Conservation (phyloP, 2,113 vertebrate species). For the Peucedramus taeniatus region DNA sequence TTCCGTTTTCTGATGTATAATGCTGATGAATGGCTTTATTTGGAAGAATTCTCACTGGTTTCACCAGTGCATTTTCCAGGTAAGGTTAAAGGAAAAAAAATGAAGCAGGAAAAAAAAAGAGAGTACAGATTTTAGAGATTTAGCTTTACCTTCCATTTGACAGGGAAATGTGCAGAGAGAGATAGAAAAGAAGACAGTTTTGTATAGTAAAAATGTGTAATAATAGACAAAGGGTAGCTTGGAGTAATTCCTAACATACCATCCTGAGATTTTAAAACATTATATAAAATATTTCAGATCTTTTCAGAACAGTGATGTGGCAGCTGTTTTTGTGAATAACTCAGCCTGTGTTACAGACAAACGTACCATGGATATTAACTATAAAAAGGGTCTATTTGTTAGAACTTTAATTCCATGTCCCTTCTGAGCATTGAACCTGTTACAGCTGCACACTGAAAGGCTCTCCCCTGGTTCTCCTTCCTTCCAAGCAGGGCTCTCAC, state of each 20-base stretch:
- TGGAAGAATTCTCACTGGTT: background rate
- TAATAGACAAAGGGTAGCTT: background rate
- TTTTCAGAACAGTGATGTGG: background rate
- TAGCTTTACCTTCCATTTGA: background rate
- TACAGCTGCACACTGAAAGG: background rate
- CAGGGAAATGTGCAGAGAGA: background rate
- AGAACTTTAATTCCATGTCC: background rate
- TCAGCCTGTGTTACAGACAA: background rate
- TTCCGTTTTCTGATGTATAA: background rate
- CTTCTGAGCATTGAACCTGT: background rate
- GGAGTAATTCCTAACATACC: background rate
- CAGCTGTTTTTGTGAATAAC: background rate
- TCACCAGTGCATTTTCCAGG: background rate
- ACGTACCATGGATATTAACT: background rate
- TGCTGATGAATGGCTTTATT: background rate
- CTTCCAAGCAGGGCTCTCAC: background rate
- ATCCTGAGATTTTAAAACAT: background rate
- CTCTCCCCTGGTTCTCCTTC: background rate
- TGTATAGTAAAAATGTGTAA: background rate
- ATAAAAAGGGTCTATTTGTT: background rate
- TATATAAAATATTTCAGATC: background rate
- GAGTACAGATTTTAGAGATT: background rate
- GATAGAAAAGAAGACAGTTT: background rate
- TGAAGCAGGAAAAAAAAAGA: background rate
- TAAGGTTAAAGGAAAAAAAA: background rate